phyloP scores from a whole-genome alignment of 2,888 invertebrate species.

The Erebia palarica region DNA sequence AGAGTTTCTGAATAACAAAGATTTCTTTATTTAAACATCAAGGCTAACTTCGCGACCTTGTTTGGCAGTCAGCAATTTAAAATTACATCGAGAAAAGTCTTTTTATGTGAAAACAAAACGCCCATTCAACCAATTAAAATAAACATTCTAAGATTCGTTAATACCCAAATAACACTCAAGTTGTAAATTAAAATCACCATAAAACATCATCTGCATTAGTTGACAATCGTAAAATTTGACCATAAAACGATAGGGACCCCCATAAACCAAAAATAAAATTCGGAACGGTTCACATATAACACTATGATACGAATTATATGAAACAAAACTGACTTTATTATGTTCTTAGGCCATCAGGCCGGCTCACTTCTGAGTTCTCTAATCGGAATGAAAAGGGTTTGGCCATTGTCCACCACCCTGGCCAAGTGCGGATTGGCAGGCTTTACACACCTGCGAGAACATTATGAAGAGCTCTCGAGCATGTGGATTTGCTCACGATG shows the following conservation, averaged over 20 bases:
- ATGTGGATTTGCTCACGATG: too few relatives aligned
- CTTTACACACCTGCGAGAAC: too few relatives aligned
- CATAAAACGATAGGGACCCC: constrained; percentile 39
- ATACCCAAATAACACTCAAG: constrained; percentile 10
- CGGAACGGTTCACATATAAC: neutral
- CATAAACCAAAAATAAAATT: constrained; percentile 24
- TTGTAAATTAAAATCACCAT: constrained; percentile 9
- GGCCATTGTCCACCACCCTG: too few relatives aligned
- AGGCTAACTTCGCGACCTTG: too few relatives aligned
- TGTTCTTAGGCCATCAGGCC: neutral
- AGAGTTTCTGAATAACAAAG: too few relatives aligned
- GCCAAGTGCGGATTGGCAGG: too few relatives aligned
- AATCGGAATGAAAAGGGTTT: too few relatives aligned
- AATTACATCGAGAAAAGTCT: too few relatives aligned
- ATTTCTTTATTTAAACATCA: too few relatives aligned
- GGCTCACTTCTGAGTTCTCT: too few relatives aligned
- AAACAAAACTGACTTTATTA: neutral
- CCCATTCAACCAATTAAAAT: constrained; percentile 4
- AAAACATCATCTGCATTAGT: constrained; percentile 31
- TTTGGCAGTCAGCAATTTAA: too few relatives aligned
- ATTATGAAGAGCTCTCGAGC: too few relatives aligned
- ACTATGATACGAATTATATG: neutral
- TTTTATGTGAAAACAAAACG: neutral
- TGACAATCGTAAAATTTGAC: constrained; percentile 34
- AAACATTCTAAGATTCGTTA: constrained; percentile 7